Conservation (phyloP, 2,797 vertebrate genomes). For the Nasua narica region DNA sequence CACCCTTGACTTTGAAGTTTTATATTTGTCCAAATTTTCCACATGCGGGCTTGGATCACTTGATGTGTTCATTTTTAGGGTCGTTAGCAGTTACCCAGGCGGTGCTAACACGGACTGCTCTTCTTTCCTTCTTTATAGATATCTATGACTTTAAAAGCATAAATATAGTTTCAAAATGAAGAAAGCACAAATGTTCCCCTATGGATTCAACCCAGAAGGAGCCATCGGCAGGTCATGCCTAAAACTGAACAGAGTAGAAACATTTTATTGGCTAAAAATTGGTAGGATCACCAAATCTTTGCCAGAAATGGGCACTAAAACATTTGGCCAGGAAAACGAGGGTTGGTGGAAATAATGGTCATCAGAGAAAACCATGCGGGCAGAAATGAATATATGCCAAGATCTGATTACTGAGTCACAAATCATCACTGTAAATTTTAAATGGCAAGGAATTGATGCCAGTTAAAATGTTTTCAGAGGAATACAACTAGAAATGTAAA, state of each 20-base stretch:
- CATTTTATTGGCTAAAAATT: background rate
- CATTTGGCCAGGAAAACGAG: background rate
- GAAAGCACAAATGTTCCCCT: background rate
- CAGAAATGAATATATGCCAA: background rate
- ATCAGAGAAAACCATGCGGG: constrained; percentile 5
- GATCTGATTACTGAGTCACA: background rate
- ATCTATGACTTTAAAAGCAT: background rate
- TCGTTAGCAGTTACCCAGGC: background rate
- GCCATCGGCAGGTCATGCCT: background rate
- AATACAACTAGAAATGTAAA: background rate
- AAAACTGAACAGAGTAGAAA: background rate
- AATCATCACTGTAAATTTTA: background rate
- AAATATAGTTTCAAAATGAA: constrained; percentile 11
- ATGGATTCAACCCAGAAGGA: background rate
- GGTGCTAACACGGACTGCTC: background rate
- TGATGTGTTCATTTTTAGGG: background rate
- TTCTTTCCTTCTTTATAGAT: background rate
- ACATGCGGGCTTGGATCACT: background rate
- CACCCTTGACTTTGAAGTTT: background rate
- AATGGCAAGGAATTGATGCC: background rate
- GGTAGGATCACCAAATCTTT: background rate
- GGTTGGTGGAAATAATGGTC: background rate
- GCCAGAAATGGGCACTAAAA: background rate
- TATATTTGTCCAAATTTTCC: background rate
- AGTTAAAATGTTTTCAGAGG: constrained; percentile 30